Percentiles rank a stretch among this genome's conserved stretches.
phyloP scores from a whole-genome alignment of 2,888 invertebrate genomes.

The Dasypogon diadema region DNA sequence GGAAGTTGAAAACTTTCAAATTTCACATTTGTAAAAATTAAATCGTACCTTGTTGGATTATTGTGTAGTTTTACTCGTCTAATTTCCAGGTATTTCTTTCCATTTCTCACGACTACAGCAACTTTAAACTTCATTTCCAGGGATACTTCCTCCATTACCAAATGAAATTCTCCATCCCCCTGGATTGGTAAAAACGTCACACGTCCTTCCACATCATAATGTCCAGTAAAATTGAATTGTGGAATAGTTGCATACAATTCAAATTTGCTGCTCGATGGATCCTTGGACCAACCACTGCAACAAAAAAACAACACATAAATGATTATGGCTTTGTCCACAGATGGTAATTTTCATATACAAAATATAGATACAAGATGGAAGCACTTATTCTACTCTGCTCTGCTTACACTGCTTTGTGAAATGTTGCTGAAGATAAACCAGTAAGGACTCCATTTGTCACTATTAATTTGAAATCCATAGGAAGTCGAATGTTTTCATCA shows the following conservation, averaged over 20 bases:
- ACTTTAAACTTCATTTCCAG: conserved; percentile 54
- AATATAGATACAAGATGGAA: too few relatives aligned
- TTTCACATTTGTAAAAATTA: too few relatives aligned
- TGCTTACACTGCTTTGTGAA: background rate
- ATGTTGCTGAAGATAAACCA: background rate
- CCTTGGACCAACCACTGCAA: conserved; percentile 63
- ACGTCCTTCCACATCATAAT: conserved; percentile 61
- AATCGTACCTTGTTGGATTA: conserved; percentile 51
- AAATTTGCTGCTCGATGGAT: conserved; percentile 65
- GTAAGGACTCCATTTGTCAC: background rate
- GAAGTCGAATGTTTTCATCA: background rate
- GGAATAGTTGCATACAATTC: conserved; percentile 63
- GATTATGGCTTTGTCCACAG: too few relatives aligned
- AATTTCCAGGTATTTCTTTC: conserved; percentile 55
- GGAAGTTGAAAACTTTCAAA: too few relatives aligned
- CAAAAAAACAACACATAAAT: background rate
- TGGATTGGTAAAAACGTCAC: conserved; percentile 62
- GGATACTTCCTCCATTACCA: conserved; percentile 54
- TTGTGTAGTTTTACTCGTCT: conserved; percentile 51
- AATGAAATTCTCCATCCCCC: conserved; percentile 58
- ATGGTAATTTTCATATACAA: too few relatives aligned
- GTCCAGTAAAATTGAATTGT: conserved; percentile 51
- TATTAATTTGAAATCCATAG: background rate
- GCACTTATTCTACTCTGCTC: too few relatives aligned
- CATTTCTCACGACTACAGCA: conserved; percentile 50